Evolutionary conservation across 1,140 invertebrate genomes (phyloP), one percentile per base, ranked within the genome.

Genomic region (Ceratoteleas bidentatus): DNA sequence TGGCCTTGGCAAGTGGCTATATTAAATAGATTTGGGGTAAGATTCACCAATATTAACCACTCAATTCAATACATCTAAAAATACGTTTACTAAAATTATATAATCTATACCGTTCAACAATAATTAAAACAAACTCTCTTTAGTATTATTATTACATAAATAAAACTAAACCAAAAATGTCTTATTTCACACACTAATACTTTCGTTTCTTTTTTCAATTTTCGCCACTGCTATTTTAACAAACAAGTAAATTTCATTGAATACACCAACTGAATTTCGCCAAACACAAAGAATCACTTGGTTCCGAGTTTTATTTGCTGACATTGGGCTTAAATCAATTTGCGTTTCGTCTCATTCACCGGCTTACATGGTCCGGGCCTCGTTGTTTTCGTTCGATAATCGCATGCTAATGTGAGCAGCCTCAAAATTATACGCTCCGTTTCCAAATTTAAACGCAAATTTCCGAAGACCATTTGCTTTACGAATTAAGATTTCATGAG

Each of bases 1-100:
- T 99, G 98, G 97, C 96, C 97, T 0, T 98, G 97, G 97, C 96
- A 98, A 92, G 96, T 98, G 13, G 97, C 96, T 43, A 94, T 98
- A 13, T 91, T 98, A 24, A 98, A 97, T 88, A 93, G 94, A 86
- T 95, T 94, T 87, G 94, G 94, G 89, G 96, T 96, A 92, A 88
- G 86, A 87, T 75, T 13, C 6, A 43, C 2, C 40, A 10, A 10
- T 10, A 9, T 43, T 43, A 10, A 9, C 1, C n/a, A 10, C n/a
- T n/a, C n/a, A n/a, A n/a, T n/a, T n/a, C n/a, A n/a, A n/a, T n/a
- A 43, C 2, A 43, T 43, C n/a, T 43, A 2, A 43, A 43, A 43
- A 43, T 43, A 9, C 6, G 6, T n/a, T 24, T 24, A 24, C 24
- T 2, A 2, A 24, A 24, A 24, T 24, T 24, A 24, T 24, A 24